A percentile compares a stretch with the other conserved stretches of the same genome.
Evolutionary conservation across 2,888 invertebrate species (phyloP).

Genomic region (Sinelater perroti): DNA sequence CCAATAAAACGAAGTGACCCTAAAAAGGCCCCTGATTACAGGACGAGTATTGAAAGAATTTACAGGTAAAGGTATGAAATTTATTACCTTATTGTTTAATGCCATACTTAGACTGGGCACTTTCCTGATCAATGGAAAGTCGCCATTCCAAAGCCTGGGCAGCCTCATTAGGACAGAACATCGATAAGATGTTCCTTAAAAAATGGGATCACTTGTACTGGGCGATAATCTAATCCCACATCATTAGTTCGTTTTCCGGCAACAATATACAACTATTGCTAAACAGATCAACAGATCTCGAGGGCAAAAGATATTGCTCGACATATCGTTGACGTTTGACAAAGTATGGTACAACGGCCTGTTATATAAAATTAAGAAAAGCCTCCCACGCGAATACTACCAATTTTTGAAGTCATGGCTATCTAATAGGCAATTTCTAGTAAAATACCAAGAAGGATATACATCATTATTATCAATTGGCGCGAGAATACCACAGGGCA

Average conservation of each 20-base stretch:
- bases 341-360: too few relatives aligned
- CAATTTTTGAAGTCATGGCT: too few relatives aligned
- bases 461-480: neutral
- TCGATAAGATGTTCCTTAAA: neutral
- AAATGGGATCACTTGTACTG: neutral
- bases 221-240: neutral
- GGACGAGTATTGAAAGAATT: neutral
- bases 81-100: neutral
- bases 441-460: neutral
- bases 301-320: too few relatives aligned
- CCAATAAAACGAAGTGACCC: too few relatives aligned
- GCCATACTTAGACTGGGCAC: neutral
- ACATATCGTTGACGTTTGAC: too few relatives aligned
- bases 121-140: slow-evolving; percentile 4
- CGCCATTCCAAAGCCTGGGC: neutral
- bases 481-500: neutral
- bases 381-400: too few relatives aligned
- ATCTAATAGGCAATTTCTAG: neutral
- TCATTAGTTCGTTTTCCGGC: neutral
- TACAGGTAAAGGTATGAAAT: neutral
- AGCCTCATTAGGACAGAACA: neutral
- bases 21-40: slow-evolving; percentile 7
- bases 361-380: too few relatives aligned
- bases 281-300: neutral
- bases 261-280: neutral